phyloP scores from a whole-genome alignment of 2,113 vertebrate genomes.

The Raphicerus campestris region DNA sequence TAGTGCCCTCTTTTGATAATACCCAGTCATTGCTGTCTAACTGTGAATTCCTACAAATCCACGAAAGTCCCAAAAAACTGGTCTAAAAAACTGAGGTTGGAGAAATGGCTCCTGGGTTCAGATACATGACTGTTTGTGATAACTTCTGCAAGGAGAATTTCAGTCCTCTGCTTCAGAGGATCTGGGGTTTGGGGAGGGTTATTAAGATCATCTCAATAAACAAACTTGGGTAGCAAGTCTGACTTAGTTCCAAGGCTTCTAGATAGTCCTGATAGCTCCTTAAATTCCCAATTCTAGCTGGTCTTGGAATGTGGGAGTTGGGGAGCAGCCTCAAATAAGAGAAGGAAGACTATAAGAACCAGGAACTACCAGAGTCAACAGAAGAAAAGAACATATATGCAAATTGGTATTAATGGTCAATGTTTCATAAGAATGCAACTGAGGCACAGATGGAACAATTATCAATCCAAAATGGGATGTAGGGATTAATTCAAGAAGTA shows the following conservation, averaged over 20 bases:
- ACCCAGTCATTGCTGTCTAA: neutral
- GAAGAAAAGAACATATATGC: neutral
- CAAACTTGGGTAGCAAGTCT: neutral
- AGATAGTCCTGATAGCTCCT: neutral
- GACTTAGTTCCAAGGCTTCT: neutral
- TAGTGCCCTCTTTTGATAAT: conserved; percentile 17
- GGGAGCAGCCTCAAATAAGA: neutral
- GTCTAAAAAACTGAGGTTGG: neutral
- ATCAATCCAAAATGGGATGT: neutral
- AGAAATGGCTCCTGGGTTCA: neutral
- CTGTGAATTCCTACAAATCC: neutral
- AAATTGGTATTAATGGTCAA: neutral
- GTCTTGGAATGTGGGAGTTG: neutral
- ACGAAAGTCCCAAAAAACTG: neutral
- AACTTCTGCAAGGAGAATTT: neutral
- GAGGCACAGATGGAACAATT: neutral
- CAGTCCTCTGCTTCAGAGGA: neutral
- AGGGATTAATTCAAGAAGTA: neutral
- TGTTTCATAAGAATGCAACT: neutral
- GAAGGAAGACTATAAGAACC: neutral
- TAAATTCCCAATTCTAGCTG: neutral
- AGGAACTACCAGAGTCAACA: neutral
- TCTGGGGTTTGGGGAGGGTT: neutral
- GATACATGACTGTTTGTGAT: neutral
- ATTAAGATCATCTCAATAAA: neutral